Base-by-base conservation (phyloP, 2,888 invertebrate genomes). In the Noctua fimbriata region DNA sequence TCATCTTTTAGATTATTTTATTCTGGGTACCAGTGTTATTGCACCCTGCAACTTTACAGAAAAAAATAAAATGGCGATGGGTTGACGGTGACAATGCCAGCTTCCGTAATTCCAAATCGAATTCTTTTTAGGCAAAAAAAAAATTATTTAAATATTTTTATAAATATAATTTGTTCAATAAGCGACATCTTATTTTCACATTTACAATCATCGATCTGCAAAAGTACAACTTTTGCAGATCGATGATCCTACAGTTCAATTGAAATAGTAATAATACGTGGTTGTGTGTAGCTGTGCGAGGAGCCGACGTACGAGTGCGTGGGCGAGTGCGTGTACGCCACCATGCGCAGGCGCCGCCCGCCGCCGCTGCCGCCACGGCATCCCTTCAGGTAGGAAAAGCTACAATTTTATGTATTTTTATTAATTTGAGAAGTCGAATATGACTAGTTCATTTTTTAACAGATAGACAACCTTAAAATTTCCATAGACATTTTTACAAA, bases 291-390 rank as follows among this genome's bases (percentile, higher is more conserved):
- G 49, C 75, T 81, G 74, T 69, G 77, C 76, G 92, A 92, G 87
- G 96, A 96, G 93, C 96, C 95, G 49, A 93, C 93, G 85, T 96
- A 96, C 93, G 96, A 96, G 94, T 93, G 93, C 1, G 96, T 96
- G 88, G 88, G 92, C 63, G 96, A 96, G 83, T 92, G 93, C 80
- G 90, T 93, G 88, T 94, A 93, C 93, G 95, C 90, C 36, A 94
- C 93, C 78, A 87, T 90, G 92, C 91, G 94, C 18, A 88, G 90
- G 18, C 87, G 91, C 78, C 86, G 92, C 36, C 87, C 90, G 77
- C 93, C 93, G 76, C 94, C 95, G 78, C 93, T 94, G 82, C 94
- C 94, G 85, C 92, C 94, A 52, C 88, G 94, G 0, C 88, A 69
- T 0, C 82, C 71, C 66, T 44, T 32, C 49, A 73, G 76, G 87